Evolutionary conservation across 1,140 invertebrate species (phyloP), one percentile per base, ranked within the genome.

Genomic region (Micrasema longulum): DNA sequence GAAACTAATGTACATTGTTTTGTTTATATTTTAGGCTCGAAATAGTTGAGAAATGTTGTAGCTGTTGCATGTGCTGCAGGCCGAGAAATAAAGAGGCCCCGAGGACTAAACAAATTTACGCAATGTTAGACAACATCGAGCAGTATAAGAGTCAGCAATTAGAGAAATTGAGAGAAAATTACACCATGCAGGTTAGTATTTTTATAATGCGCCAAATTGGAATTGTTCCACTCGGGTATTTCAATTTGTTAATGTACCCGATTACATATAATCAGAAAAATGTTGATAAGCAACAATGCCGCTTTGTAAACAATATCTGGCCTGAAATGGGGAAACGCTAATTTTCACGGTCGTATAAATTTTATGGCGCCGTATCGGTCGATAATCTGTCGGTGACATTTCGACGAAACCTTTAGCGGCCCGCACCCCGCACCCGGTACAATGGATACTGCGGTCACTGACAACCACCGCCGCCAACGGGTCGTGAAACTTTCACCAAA

Each of bases 61-160:
- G 87, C 75, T 91, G 89, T 79, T 95, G 93, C 77, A 87, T 87
- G 64, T 85, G 83, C 76, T 82, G 84, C 20, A 79, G 77, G 45
- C 79, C 76, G 45, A 86, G 84, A 20, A 88, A 90, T 57, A 87
- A 89, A 7, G 87, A 89, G 22, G 92, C 92, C 7, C 92, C 93
- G 2, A 87, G 92, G 53, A 90, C 92, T 7, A 88, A 90, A 48
- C 94, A 97, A 80, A 92, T 97, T 52, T 93, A 92, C 77, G 90
- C 89, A 66, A 92, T 94, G 89, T 82, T 96, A 73, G 95, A 97
- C 78, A 95, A 91, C 79, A 94, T 97, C 71, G 95, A 97, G 80
- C 90, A 91, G 62, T 95, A 96, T 81, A 96, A 95, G 82, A 91
- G 91, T 71, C 92, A 92, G 78, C 95, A 97, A 78, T 83, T 97